Base-by-base conservation (phyloP, 2,113 vertebrate species). In the Nothobranchius furzeri region DNA sequence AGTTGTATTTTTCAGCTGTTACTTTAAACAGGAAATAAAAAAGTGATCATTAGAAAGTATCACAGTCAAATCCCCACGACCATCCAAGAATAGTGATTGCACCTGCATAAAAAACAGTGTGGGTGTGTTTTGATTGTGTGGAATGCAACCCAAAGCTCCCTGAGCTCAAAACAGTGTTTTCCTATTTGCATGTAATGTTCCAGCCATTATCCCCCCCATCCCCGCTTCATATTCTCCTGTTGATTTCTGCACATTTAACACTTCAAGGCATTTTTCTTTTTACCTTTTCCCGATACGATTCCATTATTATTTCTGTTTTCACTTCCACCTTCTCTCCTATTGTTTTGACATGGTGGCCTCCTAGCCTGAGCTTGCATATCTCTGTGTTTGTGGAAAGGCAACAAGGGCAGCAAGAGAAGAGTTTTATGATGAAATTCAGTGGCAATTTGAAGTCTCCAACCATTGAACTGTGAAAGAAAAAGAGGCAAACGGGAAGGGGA, bases 381-480 rank as follows among this genome's bases (percentile, higher is more conserved):
- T 76, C 81, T 83, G 76, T 89, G 85, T 85, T 79, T 87, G 85
- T 76, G 69, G 82, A 79, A 80, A 88, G 74, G 85, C 89, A 86
- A 82, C 85, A 87, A 86, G 90, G 88, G 81, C 81, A 86, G 87
- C 65, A 67, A 48, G 74, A 86, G 75, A 72, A 75, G 69, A 82
- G 75, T 45, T 74, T 82, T 74, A 91, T 93, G 92, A 93, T 92
- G 92, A 91, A 93, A 93, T 85, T 83, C 86, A 56, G 77, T 73
- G 84, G 90, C 91, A 93, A 93, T 90, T 85, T 87, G 71, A 83
- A 84, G 85, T 89, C 88, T 78, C 84, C 79, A 82, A 69, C 82
- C 78, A 74, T 42, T 70, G 76, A 86, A 79, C 57, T 58, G 66
- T 67, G 64, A 4, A 11, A 50, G 72, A 62, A 64, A 73, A 66